phyloP scores from a whole-genome alignment of 2,797 vertebrate species.

The Basileuterus tristriatus region DNA sequence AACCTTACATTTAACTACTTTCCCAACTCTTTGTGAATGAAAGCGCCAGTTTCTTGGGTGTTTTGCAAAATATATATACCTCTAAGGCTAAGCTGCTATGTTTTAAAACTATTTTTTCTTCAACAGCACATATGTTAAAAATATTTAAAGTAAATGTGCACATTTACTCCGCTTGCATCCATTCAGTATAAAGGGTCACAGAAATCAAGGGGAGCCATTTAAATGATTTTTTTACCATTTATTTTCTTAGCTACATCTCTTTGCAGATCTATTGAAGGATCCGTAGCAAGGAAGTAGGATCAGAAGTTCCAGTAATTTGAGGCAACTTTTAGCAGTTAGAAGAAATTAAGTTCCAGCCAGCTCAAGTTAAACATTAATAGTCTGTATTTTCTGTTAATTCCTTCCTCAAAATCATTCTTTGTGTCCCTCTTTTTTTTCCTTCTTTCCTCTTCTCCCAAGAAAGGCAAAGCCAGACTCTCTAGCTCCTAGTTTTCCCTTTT shows the following conservation, averaged over 20 bases:
- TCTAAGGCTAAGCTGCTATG: neutral
- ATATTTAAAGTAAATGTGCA: neutral
- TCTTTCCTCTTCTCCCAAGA: accelerated
- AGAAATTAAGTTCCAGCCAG: neutral
- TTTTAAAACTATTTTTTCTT: neutral
- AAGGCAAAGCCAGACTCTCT: neutral
- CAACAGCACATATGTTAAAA: neutral
- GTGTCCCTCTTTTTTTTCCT: accelerated
- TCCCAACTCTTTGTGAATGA: neutral
- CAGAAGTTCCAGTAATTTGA: neutral
- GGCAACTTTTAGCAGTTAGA: neutral
- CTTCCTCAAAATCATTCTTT: neutral
- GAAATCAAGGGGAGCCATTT: neutral
- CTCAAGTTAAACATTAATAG: neutral
- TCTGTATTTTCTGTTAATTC: neutral
- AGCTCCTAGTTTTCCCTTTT: neutral
- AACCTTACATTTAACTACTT: neutral
- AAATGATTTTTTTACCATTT: neutral
- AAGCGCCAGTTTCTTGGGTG: neutral
- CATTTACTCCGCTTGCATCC: neutral
- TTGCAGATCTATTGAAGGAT: neutral
- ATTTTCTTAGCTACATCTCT: neutral
- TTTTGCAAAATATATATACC: neutral
- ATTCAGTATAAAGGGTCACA: neutral
- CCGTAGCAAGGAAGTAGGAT: neutral